phyloP scores from a whole-genome alignment of 2,797 vertebrate species.

The Galago senegalensis region DNA sequence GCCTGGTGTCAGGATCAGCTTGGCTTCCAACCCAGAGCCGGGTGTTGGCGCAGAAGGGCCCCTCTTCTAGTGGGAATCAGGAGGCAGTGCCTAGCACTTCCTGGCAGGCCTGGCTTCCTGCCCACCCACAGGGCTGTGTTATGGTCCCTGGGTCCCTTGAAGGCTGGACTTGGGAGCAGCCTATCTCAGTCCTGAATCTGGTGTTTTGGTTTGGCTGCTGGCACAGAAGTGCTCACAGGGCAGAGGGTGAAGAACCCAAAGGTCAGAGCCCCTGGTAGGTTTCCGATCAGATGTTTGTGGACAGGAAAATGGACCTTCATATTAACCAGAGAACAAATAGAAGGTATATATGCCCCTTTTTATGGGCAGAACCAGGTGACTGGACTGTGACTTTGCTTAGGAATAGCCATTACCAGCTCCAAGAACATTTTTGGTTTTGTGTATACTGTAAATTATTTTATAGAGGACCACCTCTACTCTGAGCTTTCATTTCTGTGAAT shows the following conservation, averaged over 20 bases:
- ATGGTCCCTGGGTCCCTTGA: background rate
- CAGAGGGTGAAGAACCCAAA: background rate
- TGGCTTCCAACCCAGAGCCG: background rate
- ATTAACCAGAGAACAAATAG: background rate
- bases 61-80: background rate
- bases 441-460: background rate
- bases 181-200: background rate
- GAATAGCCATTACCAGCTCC: background rate
- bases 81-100: background rate
- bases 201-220: background rate
- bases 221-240: background rate
- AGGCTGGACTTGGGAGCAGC: background rate
- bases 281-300: background rate
- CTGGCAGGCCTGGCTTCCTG: constrained; percentile 2
- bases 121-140: background rate
- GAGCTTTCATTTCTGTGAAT: background rate
- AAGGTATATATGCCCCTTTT: background rate
- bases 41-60: background rate
- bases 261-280: background rate
- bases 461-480: background rate
- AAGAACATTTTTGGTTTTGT: background rate
- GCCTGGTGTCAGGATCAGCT: constrained; percentile 16
- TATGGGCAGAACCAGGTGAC: background rate
- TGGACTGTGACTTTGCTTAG: background rate
- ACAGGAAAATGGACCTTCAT: background rate